A percentile compares a stretch with the other conserved stretches of the same genome.
Conservation (phyloP, 2,797 vertebrate species). For the Melanotaenia trifasciata region DNA sequence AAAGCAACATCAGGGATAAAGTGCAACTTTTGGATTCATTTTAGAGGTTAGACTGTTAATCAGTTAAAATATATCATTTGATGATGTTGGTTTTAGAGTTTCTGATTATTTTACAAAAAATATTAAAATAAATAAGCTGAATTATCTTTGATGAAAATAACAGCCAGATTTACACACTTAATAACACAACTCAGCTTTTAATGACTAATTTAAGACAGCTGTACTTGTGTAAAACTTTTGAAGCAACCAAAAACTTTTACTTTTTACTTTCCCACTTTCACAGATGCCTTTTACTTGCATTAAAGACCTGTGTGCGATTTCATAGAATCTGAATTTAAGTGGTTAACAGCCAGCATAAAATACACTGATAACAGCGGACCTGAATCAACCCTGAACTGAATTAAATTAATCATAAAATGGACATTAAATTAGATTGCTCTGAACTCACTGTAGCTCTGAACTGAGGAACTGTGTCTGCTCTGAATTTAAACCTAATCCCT, state of each 20-base stretch:
- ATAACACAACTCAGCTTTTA: too few species aligned
- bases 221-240: background rate
- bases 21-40: background rate
- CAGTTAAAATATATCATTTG: too few species aligned
- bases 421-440: too few species aligned
- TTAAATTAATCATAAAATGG: too few species aligned
- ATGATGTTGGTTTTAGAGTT: background rate
- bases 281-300: background rate
- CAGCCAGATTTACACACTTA: background rate
- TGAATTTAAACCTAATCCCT: slow-evolving; percentile 69
- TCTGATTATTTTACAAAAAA: background rate
- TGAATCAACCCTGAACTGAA: too few species aligned
- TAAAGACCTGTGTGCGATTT: background rate
- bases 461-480: background rate
- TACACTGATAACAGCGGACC: too few species aligned
- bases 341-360: too few species aligned
- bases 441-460: too few species aligned
- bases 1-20: background rate
- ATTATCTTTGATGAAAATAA: background rate
- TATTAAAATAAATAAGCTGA: background rate
- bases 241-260: background rate
- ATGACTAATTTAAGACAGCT: background rate
- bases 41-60: background rate
- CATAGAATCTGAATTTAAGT: background rate
- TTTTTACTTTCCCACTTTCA: background rate